Conservation (phyloP, 2,888 invertebrate species). For the Apeira syringaria region DNA sequence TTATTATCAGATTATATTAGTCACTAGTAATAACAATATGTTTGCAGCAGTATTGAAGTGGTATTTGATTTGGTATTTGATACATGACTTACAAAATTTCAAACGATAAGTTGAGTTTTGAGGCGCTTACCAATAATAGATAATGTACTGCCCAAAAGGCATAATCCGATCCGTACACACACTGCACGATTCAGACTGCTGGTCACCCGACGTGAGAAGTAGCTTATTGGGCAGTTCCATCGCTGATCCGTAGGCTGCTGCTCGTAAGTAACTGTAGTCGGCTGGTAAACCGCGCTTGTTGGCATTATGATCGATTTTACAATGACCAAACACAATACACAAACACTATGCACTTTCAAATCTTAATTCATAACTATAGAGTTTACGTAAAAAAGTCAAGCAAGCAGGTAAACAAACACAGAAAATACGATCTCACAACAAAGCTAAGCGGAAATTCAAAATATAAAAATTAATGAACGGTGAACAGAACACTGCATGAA, state of each 20-base stretch:
- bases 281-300: conserved; percentile 89
- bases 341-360: conserved; percentile 21
- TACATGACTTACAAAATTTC: too few species aligned
- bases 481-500: too few species aligned
- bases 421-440: conserved; percentile 22
- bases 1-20: too few species aligned
- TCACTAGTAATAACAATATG: too few species aligned
- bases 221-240: conserved; percentile 83
- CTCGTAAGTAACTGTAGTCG: conserved; percentile 90
- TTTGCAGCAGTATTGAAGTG: too few species aligned
- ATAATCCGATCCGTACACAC: conserved; percentile 68
- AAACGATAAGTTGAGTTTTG: too few species aligned
- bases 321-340: conserved; percentile 29
- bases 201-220: conserved; percentile 77
- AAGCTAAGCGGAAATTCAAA: conserved; percentile 23
- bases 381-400: conserved; percentile 26
- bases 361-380: conserved; percentile 31
- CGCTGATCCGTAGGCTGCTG: conserved; percentile 82
- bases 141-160: conserved; percentile 68
- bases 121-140: conserved; percentile 74
- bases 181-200: conserved; percentile 72
- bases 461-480: too few species aligned
- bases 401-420: conserved; percentile 36
- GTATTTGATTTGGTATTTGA: too few species aligned
- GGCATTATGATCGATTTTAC: conserved; percentile 80